Evolutionary conservation across 2,888 invertebrate species (phyloP), one percentile per base, ranked within the genome.

Genomic region (Lasioglossum morio): DNA sequence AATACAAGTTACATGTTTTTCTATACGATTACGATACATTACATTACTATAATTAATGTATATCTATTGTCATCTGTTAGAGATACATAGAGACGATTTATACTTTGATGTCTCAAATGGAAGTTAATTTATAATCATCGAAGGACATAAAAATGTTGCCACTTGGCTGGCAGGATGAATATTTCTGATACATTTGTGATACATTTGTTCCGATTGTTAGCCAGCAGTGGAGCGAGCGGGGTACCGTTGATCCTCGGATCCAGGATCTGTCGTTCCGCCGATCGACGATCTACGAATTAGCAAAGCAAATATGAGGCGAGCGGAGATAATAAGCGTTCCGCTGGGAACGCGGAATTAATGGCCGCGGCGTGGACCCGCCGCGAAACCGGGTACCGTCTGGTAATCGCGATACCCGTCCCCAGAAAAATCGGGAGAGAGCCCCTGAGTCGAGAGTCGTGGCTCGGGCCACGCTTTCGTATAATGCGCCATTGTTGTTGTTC

Each of bases 401-500:
- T 77, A 75, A 86, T 87, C 85, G 81, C 85, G 85, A 86, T 78
- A 66, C n/a, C n/a, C 37, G 63, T 4, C 60, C 34, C 27, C 27
- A 75, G 77, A 70, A 85, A 85, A 82, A 85, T 70, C 30, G 8
- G 23, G 23, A 43, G 66, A 27, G 46, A 27, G 72, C 48, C 34
- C 34, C 30, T 0, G 30, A 57, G 57, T 57, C 57, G n/a, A 12
- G 57, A 82, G 75, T 82, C 79, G 77, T 79, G 77, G 77, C 72
- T 57, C 34, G 27, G 46, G 30, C 86, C 86, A 77, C 87, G 79
- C 30, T 83, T 80, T 70, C 84, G 87, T 84, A 89, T 89, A 89
- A 89, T 89, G 84, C 80, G 63, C 82, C 74, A 89, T 89, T 86
- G 88, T 89, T 85, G 82, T 77, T 87, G 30, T 66, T 72, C 76